Base-by-base conservation (phyloP, 2,888 invertebrate species). In the Parelbella ahira region DNA sequence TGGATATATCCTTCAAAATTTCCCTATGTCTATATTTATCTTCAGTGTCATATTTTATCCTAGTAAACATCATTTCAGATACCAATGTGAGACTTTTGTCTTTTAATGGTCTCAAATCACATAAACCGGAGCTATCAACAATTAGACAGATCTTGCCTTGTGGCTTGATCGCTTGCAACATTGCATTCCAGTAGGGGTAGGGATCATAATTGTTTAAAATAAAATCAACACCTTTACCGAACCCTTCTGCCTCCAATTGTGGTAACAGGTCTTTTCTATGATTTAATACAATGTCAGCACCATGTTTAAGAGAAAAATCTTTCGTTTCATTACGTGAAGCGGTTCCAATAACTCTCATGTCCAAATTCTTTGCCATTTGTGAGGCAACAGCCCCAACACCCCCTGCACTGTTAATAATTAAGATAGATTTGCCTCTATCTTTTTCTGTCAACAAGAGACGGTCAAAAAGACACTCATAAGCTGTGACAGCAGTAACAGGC, bases 161-260 rank as follows among this genome's bases (percentile, higher is more conserved):
- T 4, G 86, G 73, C 43, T 80, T 86, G 3, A 80, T 76, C 5
- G 56, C 69, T 48, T 67, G 61, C 64, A 73, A 76, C 34, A 86
- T 29, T 0, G 70, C 74, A 18, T 80, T 60, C 86, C 86, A 86
- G 28, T 86, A 84, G 1, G 79, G 80, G 20, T 60, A 78, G 5
- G 86, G 86, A 45, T 86, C 84, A 47, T 73, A 83, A 45, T 80
- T 83, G 0, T 81, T 74, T 3, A 86, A 47, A 29, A 86, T 80
- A 24, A 59, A 80, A 47, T 86, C 78, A 1, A 86, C 80, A 20
- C 80, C 81, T 12, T 54, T 58, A n/a, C 51, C 56, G 51, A 60
- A 75, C 1, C 81, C 79, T 37, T 66, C 61, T 1, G 55, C 62
- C 49, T 71, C 59, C 3, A 86, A 53, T 45, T 84, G 83, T 4